Percentiles rank a stretch among this genome's conserved stretches.
phyloP scores from a whole-genome alignment of 2,797 vertebrate genomes.

The Apogon hyalosoma region DNA sequence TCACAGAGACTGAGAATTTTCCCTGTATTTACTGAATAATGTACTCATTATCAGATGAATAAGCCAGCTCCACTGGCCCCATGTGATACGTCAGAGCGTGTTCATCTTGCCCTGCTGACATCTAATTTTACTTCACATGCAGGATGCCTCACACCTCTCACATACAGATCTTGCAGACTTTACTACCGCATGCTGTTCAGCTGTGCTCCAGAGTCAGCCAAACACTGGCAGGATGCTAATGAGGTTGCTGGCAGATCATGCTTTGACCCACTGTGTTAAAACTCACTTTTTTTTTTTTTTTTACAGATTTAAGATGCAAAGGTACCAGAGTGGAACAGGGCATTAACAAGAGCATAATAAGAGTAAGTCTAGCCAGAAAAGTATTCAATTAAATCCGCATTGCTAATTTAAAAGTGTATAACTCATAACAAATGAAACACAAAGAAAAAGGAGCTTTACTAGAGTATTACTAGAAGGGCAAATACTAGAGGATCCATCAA shows the following conservation, averaged over 20 bases:
- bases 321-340: not conserved
- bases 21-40: slow-evolving; percentile 1
- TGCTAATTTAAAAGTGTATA: not conserved
- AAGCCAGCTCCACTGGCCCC: slow-evolving; percentile 5
- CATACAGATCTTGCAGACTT: slow-evolving; percentile 30
- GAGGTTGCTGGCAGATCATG: slow-evolving; percentile 42
- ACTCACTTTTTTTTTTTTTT: slow-evolving; percentile 6
- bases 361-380: slow-evolving; percentile 13
- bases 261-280: slow-evolving; percentile 38
- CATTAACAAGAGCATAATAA: slow-evolving; percentile 18
- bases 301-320: slow-evolving; percentile 5
- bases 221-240: slow-evolving; percentile 46
- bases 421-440: slow-evolving; percentile 19
- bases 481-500: no score
- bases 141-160: slow-evolving; percentile 47
- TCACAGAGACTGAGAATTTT: no score
- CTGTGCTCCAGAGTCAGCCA: slow-evolving; percentile 54
- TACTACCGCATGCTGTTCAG: slow-evolving; percentile 42
- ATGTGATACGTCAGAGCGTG: slow-evolving; percentile 3
- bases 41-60: slow-evolving; percentile 16
- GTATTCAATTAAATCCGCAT: slow-evolving; percentile 12
- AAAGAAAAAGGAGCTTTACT: slow-evolving; percentile 9
- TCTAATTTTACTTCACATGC: slow-evolving; percentile 55
- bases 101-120: slow-evolving; percentile 55
- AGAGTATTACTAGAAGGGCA: no score